phyloP scores from a whole-genome alignment of 2,113 vertebrate genomes.

The Lepidothrix coronata region DNA sequence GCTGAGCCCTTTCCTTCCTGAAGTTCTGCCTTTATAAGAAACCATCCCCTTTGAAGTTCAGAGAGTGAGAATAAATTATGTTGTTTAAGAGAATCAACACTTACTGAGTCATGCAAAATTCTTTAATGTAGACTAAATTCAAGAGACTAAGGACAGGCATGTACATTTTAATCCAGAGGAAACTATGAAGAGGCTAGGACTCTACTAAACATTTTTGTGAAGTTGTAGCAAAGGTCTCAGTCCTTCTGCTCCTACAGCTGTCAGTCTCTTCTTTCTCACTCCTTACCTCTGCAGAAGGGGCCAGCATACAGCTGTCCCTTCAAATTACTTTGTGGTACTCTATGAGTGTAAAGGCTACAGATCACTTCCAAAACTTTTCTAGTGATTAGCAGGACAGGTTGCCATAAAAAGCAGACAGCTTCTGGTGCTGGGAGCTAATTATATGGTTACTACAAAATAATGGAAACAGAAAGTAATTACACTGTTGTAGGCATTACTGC shows the following conservation, averaged over 20 bases:
- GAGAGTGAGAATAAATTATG: not conserved
- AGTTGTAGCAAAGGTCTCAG: not conserved
- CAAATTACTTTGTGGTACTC: not conserved
- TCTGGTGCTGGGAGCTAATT: conserved; percentile 38
- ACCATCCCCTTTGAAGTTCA: not conserved
- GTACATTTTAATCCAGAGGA: not conserved
- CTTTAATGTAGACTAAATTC: not conserved
- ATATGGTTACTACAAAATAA: conserved; percentile 32
- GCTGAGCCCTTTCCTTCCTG: conserved; percentile 21
- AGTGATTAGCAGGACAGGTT: conserved; percentile 40
- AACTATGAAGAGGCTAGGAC: not conserved
- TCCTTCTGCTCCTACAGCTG: not conserved
- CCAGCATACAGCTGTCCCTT: not conserved
- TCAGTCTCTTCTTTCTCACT: not conserved
- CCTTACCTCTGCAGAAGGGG: not conserved
- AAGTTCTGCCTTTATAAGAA: conserved; percentile 10
- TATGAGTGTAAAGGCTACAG: not conserved
- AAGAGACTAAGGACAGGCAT: not conserved
- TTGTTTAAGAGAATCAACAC: not conserved
- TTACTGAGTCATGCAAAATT: not conserved
- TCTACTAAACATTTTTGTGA: not conserved
- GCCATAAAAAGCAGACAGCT: conserved; percentile 35
- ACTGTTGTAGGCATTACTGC: conserved; percentile 38
- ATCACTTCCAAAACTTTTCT: conserved; percentile 24
- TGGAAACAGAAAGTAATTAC: conserved; percentile 16